A percentile compares a stretch with the other conserved stretches of the same genome.
Conservation (phyloP, 1,140 invertebrate genomes). For the Drosophila elegans region DNA sequence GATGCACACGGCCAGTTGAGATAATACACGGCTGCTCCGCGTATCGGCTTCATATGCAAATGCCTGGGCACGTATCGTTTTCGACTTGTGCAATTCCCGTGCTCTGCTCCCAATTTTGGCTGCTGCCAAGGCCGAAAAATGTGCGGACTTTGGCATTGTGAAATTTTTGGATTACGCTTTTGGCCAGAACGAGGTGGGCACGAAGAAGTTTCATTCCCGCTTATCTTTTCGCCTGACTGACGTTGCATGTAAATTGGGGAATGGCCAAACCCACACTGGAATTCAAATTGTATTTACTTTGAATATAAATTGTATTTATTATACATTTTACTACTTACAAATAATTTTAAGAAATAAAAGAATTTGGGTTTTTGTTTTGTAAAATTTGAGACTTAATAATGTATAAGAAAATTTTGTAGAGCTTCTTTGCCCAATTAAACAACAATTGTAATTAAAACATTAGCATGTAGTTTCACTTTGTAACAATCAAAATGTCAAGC, state of each 20-base stretch:
- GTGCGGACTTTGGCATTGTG: slow-evolving; percentile 17
- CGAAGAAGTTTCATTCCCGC: slow-evolving; percentile 20
- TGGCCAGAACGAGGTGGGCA: slow-evolving; percentile 17
- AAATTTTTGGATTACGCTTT: slow-evolving; percentile 13
- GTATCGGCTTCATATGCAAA: slow-evolving; percentile 8
- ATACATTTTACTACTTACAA: too few relatives aligned
- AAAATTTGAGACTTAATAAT: too few relatives aligned
- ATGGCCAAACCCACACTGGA: not conserved
- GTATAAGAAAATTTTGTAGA: too few relatives aligned
- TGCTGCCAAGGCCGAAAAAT: slow-evolving; percentile 26
- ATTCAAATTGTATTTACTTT: too few relatives aligned
- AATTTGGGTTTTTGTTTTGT: too few relatives aligned
- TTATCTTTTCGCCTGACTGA: slow-evolving; percentile 36
- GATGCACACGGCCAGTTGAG: slow-evolving; percentile 44
- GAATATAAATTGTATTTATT: too few relatives aligned
- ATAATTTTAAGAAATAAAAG: too few relatives aligned
- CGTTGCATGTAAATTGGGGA: slow-evolving; percentile 11
- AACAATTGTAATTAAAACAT: too few relatives aligned
- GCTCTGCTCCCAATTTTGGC: slow-evolving; percentile 6
- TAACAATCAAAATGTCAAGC: too few relatives aligned
- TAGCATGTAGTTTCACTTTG: too few relatives aligned
- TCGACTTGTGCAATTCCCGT: slow-evolving; percentile 23
- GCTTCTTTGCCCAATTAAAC: too few relatives aligned
- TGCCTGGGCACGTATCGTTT: slow-evolving; percentile 44
- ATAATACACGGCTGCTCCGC: slow-evolving; percentile 35